These are phyloP conservation scores for Poeciliopsis paucimaculata DNA, from an alignment of 2,797 vertebrate species.

Conservation along the genomic window DNA sequence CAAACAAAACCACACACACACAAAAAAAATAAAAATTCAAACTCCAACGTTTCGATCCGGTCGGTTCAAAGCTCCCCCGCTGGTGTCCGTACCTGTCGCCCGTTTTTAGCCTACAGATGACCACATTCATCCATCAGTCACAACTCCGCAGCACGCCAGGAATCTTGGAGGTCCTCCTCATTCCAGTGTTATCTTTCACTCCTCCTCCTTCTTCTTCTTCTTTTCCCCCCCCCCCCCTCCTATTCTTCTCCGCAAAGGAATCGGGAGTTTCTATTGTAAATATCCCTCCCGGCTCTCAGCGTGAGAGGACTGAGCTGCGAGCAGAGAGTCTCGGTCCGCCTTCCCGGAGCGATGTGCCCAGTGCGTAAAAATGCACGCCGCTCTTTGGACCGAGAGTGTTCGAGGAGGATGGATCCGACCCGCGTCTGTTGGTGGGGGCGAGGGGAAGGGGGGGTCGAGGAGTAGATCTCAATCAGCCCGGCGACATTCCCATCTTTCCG, in stretches of 20 bases:
- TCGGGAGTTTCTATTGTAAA: conserved; percentile 69
- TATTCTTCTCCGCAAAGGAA: conserved; percentile 54
- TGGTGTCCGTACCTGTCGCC: conserved; percentile 71
- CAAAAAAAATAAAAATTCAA: neutral
- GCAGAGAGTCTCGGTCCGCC: conserved; percentile 53
- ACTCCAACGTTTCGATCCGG: neutral
- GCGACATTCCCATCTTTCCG: conserved; percentile 40
- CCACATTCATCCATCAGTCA: conserved; percentile 76
- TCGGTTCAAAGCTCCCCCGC: conserved; percentile 55
- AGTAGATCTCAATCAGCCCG: conserved; percentile 40
- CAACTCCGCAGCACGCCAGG: conserved; percentile 72
- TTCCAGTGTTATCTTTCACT: conserved; percentile 71
- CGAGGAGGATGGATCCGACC: conserved; percentile 24
- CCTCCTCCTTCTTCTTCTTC: conserved; percentile 34
- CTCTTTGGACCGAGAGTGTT: conserved; percentile 22
- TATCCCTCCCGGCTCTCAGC: conserved; percentile 63
- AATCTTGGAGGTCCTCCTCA: conserved; percentile 71
- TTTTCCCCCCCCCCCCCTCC: neutral
- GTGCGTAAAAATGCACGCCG: conserved; percentile 36
- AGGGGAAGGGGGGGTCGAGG: neutral
- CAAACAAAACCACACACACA: neutral
- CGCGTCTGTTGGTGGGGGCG: conserved; percentile 12
- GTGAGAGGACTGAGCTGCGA: conserved; percentile 56
- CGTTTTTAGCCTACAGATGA: conserved; percentile 68
- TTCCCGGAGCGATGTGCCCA: conserved; percentile 43